Evolutionary conservation across 1,140 invertebrate genomes (phyloP).

Genomic region (Drosophila gunungcola): DNA sequence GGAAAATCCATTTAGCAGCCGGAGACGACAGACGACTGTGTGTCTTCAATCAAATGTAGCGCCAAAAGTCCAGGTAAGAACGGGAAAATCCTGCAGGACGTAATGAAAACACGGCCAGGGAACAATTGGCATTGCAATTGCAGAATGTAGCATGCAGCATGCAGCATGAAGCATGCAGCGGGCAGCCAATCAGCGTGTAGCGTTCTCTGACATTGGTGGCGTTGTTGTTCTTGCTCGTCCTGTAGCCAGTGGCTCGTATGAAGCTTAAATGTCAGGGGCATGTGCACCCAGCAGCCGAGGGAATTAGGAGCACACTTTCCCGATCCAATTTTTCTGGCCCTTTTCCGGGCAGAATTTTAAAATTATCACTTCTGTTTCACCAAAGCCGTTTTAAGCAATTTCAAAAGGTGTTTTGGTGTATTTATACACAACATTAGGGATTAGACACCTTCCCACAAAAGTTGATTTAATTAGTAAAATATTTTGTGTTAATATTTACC

Average conservation of each 20-base stretch:
- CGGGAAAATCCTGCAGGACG: slow-evolving; percentile 6
- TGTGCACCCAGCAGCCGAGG: slow-evolving; percentile 55
- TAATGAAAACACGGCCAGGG: slow-evolving; percentile 25
- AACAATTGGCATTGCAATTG: slow-evolving; percentile 20
- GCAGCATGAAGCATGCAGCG: slow-evolving; percentile 46
- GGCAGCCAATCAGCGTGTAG: slow-evolving; percentile 70
- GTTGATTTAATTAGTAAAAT: background rate
- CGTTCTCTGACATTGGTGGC: slow-evolving; percentile 73
- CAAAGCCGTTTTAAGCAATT: background rate
- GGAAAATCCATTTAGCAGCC: slow-evolving; percentile 35
- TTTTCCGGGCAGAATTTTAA: slow-evolving; percentile 11
- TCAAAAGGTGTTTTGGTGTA: background rate
- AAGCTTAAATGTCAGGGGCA: slow-evolving; percentile 79
- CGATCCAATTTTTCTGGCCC: slow-evolving; percentile 2
- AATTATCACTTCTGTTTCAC: slow-evolving; percentile 19
- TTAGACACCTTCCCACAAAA: too few relatives aligned
- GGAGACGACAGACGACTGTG: slow-evolving; percentile 9
- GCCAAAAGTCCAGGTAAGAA: slow-evolving; percentile 54
- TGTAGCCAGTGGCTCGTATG: slow-evolving; percentile 32
- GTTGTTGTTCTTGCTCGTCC: slow-evolving; percentile 36
- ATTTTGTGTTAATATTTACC: too few relatives aligned
- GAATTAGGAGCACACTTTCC: slow-evolving; percentile 28
- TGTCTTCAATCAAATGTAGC: slow-evolving; percentile 44
- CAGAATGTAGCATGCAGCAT: slow-evolving; percentile 5
- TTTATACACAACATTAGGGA: background rate